Evolutionary conservation across 1,140 invertebrate genomes (phyloP), one percentile per base, ranked within the genome.

Genomic region (Drosophila sproati): DNA sequence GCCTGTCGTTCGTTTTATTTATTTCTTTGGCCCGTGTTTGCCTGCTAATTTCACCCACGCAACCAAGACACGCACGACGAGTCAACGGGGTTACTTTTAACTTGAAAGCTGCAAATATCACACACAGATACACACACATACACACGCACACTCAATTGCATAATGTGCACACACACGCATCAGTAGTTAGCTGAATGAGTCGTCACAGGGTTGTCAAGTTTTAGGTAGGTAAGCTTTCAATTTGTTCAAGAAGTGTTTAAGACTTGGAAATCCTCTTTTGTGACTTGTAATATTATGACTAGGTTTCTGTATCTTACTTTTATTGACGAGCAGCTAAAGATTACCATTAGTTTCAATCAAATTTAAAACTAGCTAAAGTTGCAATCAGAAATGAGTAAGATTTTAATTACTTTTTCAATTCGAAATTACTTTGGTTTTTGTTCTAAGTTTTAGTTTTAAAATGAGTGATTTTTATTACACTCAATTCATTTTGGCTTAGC

Each of bases 21-120:
- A 88, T 88, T 78, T 89, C 83, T 77, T 83, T 80, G 57, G 78
- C 83, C 77, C 83, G 85, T 88, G 83, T 87, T 82, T 88, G 83
- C 80, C 50, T 88, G 83, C 83, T 88, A 89, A 88, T 88, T 89
- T 88, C 80, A 78, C 66, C 50, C 64, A 60, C 57, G 51, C 63
- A 81, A 48, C 41, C 37, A n/a, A 8, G 70, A 76, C 68, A 70
- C 71, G 71, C 67, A 75, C 62, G 45, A 76, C 41, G 34, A 71
- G 68, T 47, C 54, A 71, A 75, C 52, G 67, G 72, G 67, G 72
- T 75, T 74, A 48, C 56, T 43, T 43, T 43, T 35, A 57, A 10
- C 50, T 20, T 7, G n/a, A 60, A 60, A 43, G 54, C 20, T 34
- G 34, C 35, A 64, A 81, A 54, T 77, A 78, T 73, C 51, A 69